Evolutionary conservation across 2,888 invertebrate species (phyloP).

Genomic region (Callyntrura sp.): DNA sequence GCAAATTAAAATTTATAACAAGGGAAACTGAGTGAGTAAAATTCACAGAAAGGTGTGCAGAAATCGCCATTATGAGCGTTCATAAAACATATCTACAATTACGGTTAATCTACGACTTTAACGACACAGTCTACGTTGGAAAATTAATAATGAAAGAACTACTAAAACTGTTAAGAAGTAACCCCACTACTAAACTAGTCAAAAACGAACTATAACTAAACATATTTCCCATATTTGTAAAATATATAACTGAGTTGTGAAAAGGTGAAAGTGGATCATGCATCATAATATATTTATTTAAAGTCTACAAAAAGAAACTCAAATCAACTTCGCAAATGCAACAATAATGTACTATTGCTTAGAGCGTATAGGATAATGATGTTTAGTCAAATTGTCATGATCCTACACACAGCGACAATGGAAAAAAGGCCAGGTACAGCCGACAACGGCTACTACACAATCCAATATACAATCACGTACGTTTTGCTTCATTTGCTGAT

Average conservation of each 20-base stretch:
- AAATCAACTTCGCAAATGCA: constrained; percentile 54
- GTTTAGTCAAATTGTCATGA: constrained; percentile 52
- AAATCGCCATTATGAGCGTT: constrained; percentile 18
- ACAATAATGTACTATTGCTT: constrained; percentile 38
- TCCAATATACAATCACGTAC: constrained; percentile 76
- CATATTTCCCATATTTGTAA: neutral
- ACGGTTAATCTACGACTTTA: constrained; percentile 50
- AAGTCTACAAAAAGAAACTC: constrained; percentile 66
- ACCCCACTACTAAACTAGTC: constrained; percentile 34
- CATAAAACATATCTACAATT: constrained; percentile 23
- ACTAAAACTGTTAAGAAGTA: constrained; percentile 34
- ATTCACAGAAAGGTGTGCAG: constrained; percentile 39
- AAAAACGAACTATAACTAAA: constrained; percentile 36
- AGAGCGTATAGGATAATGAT: constrained; percentile 57
- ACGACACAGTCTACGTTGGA: constrained; percentile 40
- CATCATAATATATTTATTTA: constrained; percentile 32
- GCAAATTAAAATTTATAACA: neutral
- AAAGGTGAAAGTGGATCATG: constrained; percentile 58
- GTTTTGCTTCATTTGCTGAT: constrained; percentile 82
- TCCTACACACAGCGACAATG: constrained; percentile 63
- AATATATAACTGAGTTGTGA: neutral
- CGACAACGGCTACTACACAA: constrained; percentile 65
- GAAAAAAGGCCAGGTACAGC: constrained; percentile 68
- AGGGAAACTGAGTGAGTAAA: constrained; percentile 6
- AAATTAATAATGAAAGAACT: constrained; percentile 51